Evolutionary conservation across 2,797 vertebrate genomes (phyloP).

Genomic region (Rhincodon typus): DNA sequence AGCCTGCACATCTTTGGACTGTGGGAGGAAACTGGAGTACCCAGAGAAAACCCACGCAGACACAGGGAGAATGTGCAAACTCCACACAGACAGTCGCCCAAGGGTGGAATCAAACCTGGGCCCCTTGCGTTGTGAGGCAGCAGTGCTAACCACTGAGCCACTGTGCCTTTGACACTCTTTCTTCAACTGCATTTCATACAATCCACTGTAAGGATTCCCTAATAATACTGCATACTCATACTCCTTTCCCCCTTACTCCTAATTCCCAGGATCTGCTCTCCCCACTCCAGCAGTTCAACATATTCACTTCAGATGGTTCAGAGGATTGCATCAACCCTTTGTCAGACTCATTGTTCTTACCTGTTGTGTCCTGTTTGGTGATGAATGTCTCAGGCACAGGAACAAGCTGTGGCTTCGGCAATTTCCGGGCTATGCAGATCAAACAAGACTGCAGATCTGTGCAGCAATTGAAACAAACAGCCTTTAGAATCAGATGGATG

Average conservation of each 20-base stretch:
- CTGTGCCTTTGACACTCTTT: too few species aligned
- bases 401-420: conserved; percentile 68
- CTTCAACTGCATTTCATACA: too few species aligned
- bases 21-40: too few species aligned
- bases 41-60: too few species aligned
- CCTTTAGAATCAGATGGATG: not conserved
- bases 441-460: conserved; percentile 87
- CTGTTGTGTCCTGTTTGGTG: conserved; percentile 93
- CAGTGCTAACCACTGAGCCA: too few species aligned
- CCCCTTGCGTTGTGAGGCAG: too few species aligned
- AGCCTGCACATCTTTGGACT: too few species aligned
- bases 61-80: too few species aligned
- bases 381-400: conserved; percentile 80
- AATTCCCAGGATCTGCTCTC: not conserved
- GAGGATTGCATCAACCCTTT: conserved; percentile 37
- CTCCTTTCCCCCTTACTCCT: not conserved
- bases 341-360: conserved; percentile 51
- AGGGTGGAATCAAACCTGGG: too few species aligned
- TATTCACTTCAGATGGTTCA: not conserved
- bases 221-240: not conserved
- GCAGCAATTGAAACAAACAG: not conserved
- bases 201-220: too few species aligned
- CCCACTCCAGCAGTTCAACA: not conserved
- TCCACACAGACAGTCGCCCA: too few species aligned
- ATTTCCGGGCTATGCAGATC: conserved; percentile 83